phyloP scores from a whole-genome alignment of 2,888 invertebrate genomes.

The Drosophila atripex region DNA sequence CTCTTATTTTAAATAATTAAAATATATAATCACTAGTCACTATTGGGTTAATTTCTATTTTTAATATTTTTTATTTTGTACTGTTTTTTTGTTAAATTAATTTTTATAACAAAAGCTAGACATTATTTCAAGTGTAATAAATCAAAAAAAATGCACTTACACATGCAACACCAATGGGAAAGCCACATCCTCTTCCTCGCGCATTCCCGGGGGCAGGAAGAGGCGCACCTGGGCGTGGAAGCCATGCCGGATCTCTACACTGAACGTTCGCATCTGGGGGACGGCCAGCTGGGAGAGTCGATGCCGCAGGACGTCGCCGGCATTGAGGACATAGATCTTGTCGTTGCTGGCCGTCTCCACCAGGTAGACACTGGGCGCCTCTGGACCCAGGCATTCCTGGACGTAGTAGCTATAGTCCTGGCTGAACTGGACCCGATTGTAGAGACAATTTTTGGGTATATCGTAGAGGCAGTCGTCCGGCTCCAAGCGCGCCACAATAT shows the following conservation, averaged over 20 bases:
- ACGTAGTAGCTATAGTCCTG: conserved; percentile 87
- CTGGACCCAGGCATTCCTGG: conserved; percentile 92
- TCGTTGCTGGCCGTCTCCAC: conserved; percentile 86
- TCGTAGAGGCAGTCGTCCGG: conserved; percentile 75
- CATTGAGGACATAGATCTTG: conserved; percentile 88
- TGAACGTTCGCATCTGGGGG: conserved; percentile 90
- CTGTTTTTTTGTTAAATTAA: too few species aligned
- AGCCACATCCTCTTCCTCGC: conserved; percentile 92
- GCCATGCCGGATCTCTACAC: conserved; percentile 87
- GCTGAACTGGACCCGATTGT: conserved; percentile 88
- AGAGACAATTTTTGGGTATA: conserved; percentile 86
- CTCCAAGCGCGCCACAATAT: conserved; percentile 60
- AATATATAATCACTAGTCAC: too few species aligned
- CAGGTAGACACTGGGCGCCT: conserved; percentile 88
- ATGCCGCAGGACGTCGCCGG: conserved; percentile 87
- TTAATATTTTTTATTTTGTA: too few species aligned
- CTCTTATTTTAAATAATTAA: too few species aligned
- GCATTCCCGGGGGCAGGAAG: conserved; percentile 91
- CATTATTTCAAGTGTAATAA: background rate
- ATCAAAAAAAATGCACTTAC: conserved; percentile 86
- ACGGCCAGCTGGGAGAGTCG: conserved; percentile 88
- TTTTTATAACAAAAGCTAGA: too few species aligned
- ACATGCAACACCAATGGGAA: conserved; percentile 92
- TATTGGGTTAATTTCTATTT: too few species aligned
- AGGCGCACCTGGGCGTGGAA: conserved; percentile 91